Base-by-base conservation (phyloP, 2,888 invertebrate species). In the Agrotis exclamationis region DNA sequence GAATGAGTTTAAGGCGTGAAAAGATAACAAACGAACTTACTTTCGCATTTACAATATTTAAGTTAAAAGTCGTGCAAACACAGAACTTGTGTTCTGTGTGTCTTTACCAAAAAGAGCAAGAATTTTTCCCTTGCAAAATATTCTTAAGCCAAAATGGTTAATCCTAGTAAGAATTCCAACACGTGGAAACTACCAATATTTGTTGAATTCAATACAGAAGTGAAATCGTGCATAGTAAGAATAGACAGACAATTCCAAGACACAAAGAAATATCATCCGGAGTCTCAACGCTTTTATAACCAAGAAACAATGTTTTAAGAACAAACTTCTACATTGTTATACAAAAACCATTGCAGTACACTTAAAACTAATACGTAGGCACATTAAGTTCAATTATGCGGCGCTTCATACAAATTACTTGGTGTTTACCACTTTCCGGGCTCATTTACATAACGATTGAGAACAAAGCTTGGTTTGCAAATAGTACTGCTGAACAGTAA, bases 331-430 rank as follows among this genome's bases (percentile, higher is more conserved):
- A 0, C 20, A 51, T 39, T 16, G 39, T 33, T 33, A 56, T 33
- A 11, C 47, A 24, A 11, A 53, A 68, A 54, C 28, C 47, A 76
- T 76, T 78, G 70, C 81, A 63, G 65, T 20, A 76, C 54, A 76
- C 48, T 74, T 48, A 50, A 50, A 79, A 63, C 11, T 56, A 56
- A 47, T 45, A 70, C 58, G 54, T 33, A 48, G 70, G 76, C 62
- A 59, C 54, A 63, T 70, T 76, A 33, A 33, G 58, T 50, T 59
- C 58, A 76, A 78, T 81, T 81, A 78, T 81, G 81, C 78, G 77
- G 77, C 71, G 76, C 63, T 78, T 76, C 28, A 70, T 71, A 66
- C 59, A 76, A 65, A 68, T 71, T 67, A 64, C 53, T 28, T 45
- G 28, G 66, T 65, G 74, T 64, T 71, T 63, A 67, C 77, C 58